Conservation (phyloP, 1,140 invertebrate genomes). For the Zaprionus ornatus region DNA sequence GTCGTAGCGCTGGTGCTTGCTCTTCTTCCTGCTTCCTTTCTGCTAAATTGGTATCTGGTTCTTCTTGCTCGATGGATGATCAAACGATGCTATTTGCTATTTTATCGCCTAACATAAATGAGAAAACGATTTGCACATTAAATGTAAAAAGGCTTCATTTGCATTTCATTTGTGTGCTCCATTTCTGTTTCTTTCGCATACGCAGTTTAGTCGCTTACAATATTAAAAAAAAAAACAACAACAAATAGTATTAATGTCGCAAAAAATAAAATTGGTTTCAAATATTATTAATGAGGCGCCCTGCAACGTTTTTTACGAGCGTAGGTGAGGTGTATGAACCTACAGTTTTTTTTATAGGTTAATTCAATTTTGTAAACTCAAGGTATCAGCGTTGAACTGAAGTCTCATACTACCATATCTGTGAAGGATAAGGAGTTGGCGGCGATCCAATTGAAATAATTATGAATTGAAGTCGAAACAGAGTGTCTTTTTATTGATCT, state of each 20-base stretch:
- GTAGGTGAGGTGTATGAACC: conserved; percentile 41
- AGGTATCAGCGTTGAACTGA: background rate
- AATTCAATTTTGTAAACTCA: background rate
- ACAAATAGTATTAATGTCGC: background rate
- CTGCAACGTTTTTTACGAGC: conserved; percentile 64
- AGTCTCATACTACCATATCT: background rate
- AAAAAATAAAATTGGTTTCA: conserved; percentile 3
- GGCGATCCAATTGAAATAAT: background rate
- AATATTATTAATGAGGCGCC: conserved; percentile 50
- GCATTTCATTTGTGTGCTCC: conserved; percentile 43
- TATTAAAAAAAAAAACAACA: background rate
- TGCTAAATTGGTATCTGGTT: conserved; percentile 2
- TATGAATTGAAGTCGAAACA: background rate
- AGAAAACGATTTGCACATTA: conserved; percentile 52
- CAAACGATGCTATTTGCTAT: conserved; percentile 22
- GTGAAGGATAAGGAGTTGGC: background rate
- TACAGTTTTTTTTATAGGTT: background rate
- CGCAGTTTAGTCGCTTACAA: background rate
- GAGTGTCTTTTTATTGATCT: background rate
- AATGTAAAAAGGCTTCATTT: conserved; percentile 45
- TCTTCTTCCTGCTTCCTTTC: background rate
- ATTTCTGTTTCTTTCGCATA: conserved; percentile 16
- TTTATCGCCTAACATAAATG: conserved; percentile 60
- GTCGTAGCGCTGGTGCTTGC: background rate
- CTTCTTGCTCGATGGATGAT: conserved; percentile 33